Conservation (phyloP, 2,113 vertebrate genomes). For the Odobenus rosmarus region DNA sequence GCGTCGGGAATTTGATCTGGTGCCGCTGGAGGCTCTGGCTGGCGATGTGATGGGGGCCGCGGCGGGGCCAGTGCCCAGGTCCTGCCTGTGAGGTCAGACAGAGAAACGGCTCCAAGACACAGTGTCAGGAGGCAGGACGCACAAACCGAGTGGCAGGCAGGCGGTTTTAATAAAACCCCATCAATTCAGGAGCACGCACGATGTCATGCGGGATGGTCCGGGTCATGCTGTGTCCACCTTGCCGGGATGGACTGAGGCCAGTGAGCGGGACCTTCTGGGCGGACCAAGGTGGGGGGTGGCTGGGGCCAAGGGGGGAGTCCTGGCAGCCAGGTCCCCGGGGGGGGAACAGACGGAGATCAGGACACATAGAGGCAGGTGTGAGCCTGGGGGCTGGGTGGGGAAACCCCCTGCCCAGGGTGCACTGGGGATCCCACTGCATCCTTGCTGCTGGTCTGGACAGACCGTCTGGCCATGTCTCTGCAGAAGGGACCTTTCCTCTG, state of each 20-base stretch:
- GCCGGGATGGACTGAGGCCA: not conserved
- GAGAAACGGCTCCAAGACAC: not conserved
- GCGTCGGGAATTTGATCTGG: fast-evolving
- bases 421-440: too few species aligned
- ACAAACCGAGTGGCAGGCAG: not conserved
- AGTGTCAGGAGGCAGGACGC: not conserved
- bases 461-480: fast-evolving
- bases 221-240: fast-evolving
- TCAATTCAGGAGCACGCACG: fast-evolving
- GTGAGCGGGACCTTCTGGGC: not conserved
- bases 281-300: too few species aligned
- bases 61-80: fast-evolving
- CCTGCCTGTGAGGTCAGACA: not conserved
- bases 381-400: not conserved
- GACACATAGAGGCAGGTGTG: not conserved
- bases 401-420: fast-evolving
- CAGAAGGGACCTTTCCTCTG: too few species aligned
- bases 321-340: too few species aligned
- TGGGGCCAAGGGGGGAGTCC: too few species aligned
- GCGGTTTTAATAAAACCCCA: not conserved
- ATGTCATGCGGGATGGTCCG: fast-evolving
- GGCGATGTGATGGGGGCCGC: too few species aligned
- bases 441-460: not conserved
- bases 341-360: fast-evolving
- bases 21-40: not conserved